Percentiles rank a stretch among this genome's conserved stretches.
Conservation (phyloP, 2,888 invertebrate species). For the Crepidodera aurea region DNA sequence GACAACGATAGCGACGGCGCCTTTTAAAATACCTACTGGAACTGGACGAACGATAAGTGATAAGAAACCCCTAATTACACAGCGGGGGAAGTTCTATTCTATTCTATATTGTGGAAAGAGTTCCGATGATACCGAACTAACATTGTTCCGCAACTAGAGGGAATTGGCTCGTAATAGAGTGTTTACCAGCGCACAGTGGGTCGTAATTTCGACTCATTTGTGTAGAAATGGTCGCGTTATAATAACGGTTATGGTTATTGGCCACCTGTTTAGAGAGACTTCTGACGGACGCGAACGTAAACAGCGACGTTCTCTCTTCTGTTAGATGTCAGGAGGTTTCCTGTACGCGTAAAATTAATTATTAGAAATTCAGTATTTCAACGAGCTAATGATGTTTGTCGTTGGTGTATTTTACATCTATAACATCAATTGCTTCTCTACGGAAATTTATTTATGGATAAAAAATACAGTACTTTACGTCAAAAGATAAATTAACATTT, state of each 20-base stretch:
- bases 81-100: conserved; percentile 34
- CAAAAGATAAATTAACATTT: too few species aligned
- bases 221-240: conserved; percentile 64
- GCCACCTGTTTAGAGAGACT: conserved; percentile 62
- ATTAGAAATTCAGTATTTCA: too few species aligned
- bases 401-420: too few species aligned
- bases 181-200: conserved; percentile 62
- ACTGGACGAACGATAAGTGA: conserved; percentile 26
- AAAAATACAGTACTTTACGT: too few species aligned
- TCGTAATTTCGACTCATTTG: conserved; percentile 65
- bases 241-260: conserved; percentile 65
- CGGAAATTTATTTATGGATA: too few species aligned
- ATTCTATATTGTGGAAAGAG: conserved; percentile 40
- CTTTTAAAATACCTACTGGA: conserved; percentile 15
- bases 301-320: neutral
- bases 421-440: too few species aligned
- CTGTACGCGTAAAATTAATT: too few species aligned
- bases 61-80: conserved; percentile 43
- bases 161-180: conserved; percentile 62
- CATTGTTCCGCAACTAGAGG: conserved; percentile 56
- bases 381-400: too few species aligned
- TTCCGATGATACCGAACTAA: conserved; percentile 45
- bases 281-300: conserved; percentile 49
- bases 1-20: neutral
- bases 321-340: too few species aligned